Evolutionary conservation across 1,140 invertebrate genomes (phyloP), one percentile per base, ranked within the genome.

Genomic region (Platorchestia sp.): DNA sequence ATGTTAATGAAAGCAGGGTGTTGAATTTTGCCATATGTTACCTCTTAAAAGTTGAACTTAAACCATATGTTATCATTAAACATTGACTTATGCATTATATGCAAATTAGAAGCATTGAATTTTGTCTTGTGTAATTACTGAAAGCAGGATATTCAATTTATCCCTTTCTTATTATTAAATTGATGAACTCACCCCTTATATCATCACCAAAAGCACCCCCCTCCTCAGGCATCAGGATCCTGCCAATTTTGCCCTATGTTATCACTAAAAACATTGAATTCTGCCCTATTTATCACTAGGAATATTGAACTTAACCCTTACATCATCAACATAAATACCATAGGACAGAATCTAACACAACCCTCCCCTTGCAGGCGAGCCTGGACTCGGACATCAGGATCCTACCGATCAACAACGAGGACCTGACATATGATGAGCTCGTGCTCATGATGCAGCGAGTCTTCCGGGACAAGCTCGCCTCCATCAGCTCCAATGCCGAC

Each of bases 381-480:
- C 97, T 98, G 87, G 98, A 98, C 40, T 98, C 98, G 97, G 98
- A 98, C 97, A 98, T 98, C 95, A 97, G 98, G 27, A 97, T 98
- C 95, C 98, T 98, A 96, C 98, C 98, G 3, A 98, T 98, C 95
- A 98, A 98, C 97, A 98, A 98, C 97, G 98, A 98, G 97, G 98
- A 98, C 86, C 98, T 98, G 95, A 98, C 98, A 3, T 98, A 98
- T 97, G 98, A 98, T 97, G 98, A 98, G 97, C 97, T 98, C 41
- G 97, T 98, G 86, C 97, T 98, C 40, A 98, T 98, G 98, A 98
- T 98, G 98, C 98, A 98, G 97, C 97, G 98, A 96, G 98, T 98
- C 7, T 98, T 98, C 97, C 97, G 98, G 75, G 97, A 97, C 86
- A 97, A 97, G 45, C 98, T 97, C 96, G 98, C 98, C 97, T 45